Conservation (phyloP, 1,140 invertebrate genomes). For the Sinella curviseta region DNA sequence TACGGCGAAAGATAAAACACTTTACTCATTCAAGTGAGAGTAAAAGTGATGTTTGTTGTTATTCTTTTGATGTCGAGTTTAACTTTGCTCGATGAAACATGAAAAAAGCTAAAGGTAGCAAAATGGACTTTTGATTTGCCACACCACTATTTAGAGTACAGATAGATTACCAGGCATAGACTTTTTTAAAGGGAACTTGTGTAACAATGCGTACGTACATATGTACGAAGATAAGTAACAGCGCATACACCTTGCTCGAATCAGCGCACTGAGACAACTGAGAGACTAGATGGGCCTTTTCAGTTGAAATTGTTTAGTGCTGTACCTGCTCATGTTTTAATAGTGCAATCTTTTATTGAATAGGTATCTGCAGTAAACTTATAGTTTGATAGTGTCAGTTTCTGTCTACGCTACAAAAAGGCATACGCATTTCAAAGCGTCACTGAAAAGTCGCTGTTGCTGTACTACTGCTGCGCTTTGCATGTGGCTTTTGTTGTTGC, state of each 20-base stretch:
- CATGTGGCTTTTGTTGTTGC: too few species aligned
- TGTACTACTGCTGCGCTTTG: too few species aligned
- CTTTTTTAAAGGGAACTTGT: neutral
- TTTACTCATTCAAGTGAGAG: neutral
- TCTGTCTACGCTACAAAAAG: neutral
- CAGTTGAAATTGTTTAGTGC: neutral
- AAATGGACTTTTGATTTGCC: neutral
- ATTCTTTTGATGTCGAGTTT: neutral
- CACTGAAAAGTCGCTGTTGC: neutral
- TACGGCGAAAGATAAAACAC: neutral
- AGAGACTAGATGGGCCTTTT: neutral
- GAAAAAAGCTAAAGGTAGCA: neutral
- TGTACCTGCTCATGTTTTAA: neutral
- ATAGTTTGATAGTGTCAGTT: too few species aligned
- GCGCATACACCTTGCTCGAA: neutral
- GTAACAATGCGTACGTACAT: neutral
- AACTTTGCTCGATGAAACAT: neutral
- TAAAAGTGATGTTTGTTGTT: neutral
- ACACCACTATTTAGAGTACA: too few species aligned
- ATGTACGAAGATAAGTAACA: too few species aligned
- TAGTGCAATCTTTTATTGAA: too few species aligned
- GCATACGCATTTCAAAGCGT: neutral
- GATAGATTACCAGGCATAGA: neutral
- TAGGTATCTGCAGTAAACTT: too few species aligned
- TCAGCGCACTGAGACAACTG: conserved; percentile 7